Percentiles rank a stretch among this genome's conserved stretches.
Conservation (phyloP, 2,888 invertebrate genomes). For the Leptodirus hochenwartii region DNA sequence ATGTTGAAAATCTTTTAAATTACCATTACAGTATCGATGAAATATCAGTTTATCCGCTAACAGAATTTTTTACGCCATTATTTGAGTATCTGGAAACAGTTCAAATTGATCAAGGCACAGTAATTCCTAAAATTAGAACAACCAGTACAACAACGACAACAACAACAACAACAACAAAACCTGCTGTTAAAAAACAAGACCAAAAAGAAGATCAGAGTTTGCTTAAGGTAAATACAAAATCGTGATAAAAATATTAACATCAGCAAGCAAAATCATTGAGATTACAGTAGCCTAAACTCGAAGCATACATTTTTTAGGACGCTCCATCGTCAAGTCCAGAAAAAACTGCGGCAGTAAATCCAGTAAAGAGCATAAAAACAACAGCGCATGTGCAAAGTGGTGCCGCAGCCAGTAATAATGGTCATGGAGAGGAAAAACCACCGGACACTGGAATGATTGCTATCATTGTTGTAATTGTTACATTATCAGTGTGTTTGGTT, state of each 20-base stretch:
- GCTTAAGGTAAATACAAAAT: too few species aligned
- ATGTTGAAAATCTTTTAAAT: conserved; percentile 32
- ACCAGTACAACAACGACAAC: conserved; percentile 13
- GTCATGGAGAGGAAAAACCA: too few species aligned
- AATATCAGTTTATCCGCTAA: conserved; percentile 30
- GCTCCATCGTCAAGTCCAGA: background rate
- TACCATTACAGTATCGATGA: conserved; percentile 30
- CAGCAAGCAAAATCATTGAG: too few species aligned
- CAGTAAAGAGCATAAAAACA: background rate
- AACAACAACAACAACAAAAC: conserved; percentile 13
- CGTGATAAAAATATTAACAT: too few species aligned
- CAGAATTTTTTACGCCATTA: conserved; percentile 35
- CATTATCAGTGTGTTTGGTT: too few species aligned
- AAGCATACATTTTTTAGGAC: too few species aligned
- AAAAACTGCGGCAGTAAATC: background rate
- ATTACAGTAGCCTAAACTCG: too few species aligned
- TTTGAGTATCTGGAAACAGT: conserved; percentile 35
- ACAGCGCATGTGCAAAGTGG: background rate
- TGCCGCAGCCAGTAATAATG: too few species aligned
- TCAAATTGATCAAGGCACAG: conserved; percentile 15
- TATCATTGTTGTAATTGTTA: conserved; percentile 3
- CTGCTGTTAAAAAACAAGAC: conserved; percentile 2
- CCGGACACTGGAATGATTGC: background rate
- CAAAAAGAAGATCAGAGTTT: background rate
- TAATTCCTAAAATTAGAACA: conserved; percentile 11